Base-by-base conservation (phyloP, 2,797 vertebrate genomes). In the Atherinosoma microstoma region DNA sequence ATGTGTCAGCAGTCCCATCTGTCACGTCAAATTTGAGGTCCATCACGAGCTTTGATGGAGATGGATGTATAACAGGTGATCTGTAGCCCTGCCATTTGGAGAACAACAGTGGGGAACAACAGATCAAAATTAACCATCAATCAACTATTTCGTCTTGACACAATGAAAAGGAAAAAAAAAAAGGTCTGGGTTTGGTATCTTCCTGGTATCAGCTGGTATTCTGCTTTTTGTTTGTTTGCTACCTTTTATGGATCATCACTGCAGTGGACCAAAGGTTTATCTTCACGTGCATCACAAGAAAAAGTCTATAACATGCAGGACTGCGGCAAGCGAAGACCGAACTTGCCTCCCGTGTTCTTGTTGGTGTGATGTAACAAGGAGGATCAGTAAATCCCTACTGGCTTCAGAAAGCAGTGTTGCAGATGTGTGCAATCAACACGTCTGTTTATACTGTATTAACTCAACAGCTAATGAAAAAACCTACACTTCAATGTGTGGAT, bases 1-100 rank as follows among this genome's bases (percentile, higher is more conserved):
- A n/a, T n/a, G 56, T 81, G 80, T 87, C 84, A 56, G 32, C 5
- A n/a, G 58, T 68, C 81, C 83, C 74, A 91, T 91, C 85, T 36
- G 20, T 87, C 79, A 76, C 29, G 82, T 85, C 81, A 77, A 67
- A 70, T 64, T 80, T 42, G 77, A 64, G 34, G 16, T 40, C 42
- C 77, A 22, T 35, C 70, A 32, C 63, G 56, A 74, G 71, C 34
- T 36, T n/a, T 83, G 80, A 87, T 60, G 77, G 83, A 79, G 80
- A n/a, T 54, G 68, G 70, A 79, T 70, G 78, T 73, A 15, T 35
- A 24, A 49, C 64, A 70, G 51, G 34, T 57, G 40, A 18, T 45
- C 5, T 18, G 40, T 18, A 16, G 6, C 18, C 6, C 3, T 0
- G 0, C 12, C 27, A 6, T 30, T 18, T 2, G 40, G 70, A 35